Evolutionary conservation across 2,797 vertebrate genomes (phyloP).

Genomic region (Anabacerthia variegaticeps): DNA sequence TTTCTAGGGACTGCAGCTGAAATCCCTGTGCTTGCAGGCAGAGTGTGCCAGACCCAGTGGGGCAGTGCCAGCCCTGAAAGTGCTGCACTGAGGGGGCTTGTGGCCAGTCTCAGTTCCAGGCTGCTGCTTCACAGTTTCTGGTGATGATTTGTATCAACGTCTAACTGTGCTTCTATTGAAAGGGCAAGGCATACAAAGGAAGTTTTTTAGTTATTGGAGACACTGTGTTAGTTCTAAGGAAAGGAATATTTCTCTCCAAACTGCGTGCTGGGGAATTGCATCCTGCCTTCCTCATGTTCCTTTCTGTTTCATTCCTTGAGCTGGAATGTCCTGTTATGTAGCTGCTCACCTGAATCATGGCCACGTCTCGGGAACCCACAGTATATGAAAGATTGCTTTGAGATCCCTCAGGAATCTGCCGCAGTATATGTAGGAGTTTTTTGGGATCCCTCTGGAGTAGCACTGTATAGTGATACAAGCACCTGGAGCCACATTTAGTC

Average conservation of each 20-base stretch:
- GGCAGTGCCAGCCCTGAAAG: background rate
- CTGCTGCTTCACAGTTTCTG: constrained; percentile 33
- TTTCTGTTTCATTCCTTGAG: background rate
- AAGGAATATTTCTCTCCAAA: background rate
- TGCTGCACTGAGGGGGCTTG: background rate
- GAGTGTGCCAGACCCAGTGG: background rate
- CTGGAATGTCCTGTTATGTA: background rate
- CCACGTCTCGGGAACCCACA: background rate
- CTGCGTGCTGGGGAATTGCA: background rate
- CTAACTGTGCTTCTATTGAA: background rate
- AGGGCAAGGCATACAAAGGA: background rate
- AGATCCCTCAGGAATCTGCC: background rate
- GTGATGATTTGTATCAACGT: background rate
- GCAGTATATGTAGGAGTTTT: background rate
- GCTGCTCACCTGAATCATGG: background rate
- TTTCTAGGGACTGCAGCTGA: background rate
- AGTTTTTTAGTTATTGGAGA: background rate
- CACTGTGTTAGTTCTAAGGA: background rate
- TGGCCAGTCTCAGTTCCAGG: background rate
- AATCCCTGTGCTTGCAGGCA: background rate
- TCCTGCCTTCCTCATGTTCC: background rate
- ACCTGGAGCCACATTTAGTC: background rate
- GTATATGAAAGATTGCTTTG: background rate
- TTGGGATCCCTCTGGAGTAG: background rate
- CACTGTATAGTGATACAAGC: background rate